Base-by-base conservation (phyloP, 2,113 vertebrate genomes). In the Nothoprocta perdicaria region DNA sequence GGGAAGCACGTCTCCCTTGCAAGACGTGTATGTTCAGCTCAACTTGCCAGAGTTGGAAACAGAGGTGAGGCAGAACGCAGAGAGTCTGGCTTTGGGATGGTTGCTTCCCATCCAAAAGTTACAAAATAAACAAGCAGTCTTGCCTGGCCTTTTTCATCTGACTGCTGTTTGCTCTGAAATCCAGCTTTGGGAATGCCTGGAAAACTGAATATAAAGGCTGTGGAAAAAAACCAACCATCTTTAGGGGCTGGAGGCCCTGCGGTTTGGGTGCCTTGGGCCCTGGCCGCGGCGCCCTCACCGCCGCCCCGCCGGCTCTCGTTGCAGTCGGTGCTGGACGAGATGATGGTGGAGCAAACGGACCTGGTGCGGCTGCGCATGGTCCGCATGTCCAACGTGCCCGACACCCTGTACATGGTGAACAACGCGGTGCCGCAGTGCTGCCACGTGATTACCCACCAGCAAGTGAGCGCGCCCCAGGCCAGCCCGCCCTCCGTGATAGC, bases 321-420 rank as follows among this genome's bases (percentile, higher is more conserved):
- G 88, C 94, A 99, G 99, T 98, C 98, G 2, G 98, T 99, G 40
- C 98, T 99, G 60, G 99, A 99, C 57, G 99, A 99, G 96, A 99
- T 99, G 99, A 99, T 99, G 99, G 99, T 99, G 96, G 99, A 99
- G 89, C 99, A 99, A 76, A 99, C 99, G 0, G 99, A 99, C 82
- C 97, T 99, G 3, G 99, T 99, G 75, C 98, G 99, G 50, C 94
- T 99, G 94, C 97, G 99, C 29, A 98, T 99, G 96, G 99, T 99
- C 62, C 98, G 99, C 24, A 99, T 99, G 98, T 99, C 99, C 96
- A 99, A 99, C 1, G 99, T 99, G 66, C 99, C 99, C 1, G 99
- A 99, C 97, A 99, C 99, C 0, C 98, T 99, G 16, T 99, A 99
- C 96, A 99, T 99, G 99, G 99, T 99, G 53, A 99, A 98, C 96